These are phyloP conservation scores for Lacerta bilineata DNA, from an alignment of 2,797 vertebrate genomes.

Conservation along the genomic window DNA sequence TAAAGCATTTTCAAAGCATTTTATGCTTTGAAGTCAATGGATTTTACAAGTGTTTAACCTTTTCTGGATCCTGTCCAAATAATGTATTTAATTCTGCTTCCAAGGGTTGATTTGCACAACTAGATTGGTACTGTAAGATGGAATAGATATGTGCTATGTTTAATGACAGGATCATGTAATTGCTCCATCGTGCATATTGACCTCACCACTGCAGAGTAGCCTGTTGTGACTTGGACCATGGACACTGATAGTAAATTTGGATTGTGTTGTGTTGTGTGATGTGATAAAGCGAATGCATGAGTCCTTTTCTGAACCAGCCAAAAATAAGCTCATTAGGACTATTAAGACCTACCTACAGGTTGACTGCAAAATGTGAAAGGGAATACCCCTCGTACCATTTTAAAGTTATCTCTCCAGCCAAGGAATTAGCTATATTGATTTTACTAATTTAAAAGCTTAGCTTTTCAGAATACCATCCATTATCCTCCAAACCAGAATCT, in stretches of 20 bases:
- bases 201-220: background rate
- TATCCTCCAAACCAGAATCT: background rate
- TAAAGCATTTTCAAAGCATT: background rate
- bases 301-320: background rate
- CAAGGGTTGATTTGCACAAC: background rate
- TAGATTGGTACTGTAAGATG: background rate
- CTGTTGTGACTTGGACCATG: background rate
- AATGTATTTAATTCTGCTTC: conserved; percentile 13
- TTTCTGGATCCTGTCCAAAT: conserved; percentile 3
- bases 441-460: background rate
- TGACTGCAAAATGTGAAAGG: background rate
- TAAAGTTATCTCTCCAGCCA: background rate
- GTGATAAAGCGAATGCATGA: background rate
- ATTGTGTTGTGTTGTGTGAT: background rate
- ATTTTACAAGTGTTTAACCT: conserved; percentile 1
- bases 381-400: background rate
- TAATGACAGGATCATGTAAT: background rate
- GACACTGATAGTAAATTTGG: background rate
- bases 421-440: background rate
- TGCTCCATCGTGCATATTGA: background rate
- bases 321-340: background rate
- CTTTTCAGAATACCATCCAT: background rate
- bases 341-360: too few relatives aligned
- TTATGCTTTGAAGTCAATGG: background rate
- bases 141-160: background rate